phyloP scores from a whole-genome alignment of 2,113 vertebrate genomes.

The Progne subis region DNA sequence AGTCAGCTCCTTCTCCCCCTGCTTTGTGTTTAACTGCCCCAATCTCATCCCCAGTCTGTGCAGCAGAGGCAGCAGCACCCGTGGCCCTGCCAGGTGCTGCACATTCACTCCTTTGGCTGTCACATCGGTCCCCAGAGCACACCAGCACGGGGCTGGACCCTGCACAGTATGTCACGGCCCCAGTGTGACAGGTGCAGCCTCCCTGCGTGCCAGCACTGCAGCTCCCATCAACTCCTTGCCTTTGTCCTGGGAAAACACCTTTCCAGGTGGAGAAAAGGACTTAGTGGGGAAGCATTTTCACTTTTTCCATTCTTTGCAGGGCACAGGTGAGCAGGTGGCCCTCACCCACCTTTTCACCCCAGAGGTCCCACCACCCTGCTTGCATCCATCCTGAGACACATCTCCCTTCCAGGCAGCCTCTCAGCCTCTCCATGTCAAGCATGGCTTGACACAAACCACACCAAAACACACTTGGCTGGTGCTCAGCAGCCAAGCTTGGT shows the following conservation, averaged over 20 bases:
- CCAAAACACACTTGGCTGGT: not conserved
- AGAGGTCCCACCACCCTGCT: not conserved
- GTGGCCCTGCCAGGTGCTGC: not conserved
- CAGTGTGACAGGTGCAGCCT: accelerated
- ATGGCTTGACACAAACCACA: not conserved
- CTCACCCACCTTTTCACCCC: not conserved
- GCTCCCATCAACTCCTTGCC: not conserved
- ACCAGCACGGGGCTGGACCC: not conserved
- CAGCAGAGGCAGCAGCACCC: not conserved
- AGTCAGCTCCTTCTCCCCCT: not conserved
- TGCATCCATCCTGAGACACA: not conserved
- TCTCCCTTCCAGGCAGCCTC: not conserved
- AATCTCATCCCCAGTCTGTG: not conserved
- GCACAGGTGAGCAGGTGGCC: not conserved
- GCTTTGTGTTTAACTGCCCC: not conserved
- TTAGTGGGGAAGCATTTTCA: not conserved
- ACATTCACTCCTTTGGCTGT: not conserved
- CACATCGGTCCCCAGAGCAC: not conserved
- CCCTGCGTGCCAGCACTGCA: not conserved
- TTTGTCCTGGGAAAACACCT: not conserved
- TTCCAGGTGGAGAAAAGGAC: not conserved
- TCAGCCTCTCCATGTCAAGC: not conserved
- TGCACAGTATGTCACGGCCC: not conserved
- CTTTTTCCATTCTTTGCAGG: not conserved
- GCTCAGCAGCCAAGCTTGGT: not conserved